phyloP scores from a whole-genome alignment of 2,113 vertebrate genomes.

The Perca fluviatilis region DNA sequence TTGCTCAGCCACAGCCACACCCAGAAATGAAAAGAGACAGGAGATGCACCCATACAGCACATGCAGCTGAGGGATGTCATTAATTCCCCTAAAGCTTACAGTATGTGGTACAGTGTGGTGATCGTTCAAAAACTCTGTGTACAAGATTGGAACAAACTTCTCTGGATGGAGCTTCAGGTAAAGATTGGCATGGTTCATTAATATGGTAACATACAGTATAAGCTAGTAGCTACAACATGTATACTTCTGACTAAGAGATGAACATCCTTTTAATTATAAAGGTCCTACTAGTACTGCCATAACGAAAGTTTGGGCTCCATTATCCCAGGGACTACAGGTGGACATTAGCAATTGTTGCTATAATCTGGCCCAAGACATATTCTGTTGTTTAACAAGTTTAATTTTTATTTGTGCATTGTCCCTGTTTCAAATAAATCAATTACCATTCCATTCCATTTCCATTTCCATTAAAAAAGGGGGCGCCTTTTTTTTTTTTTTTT shows the following conservation, averaged over 20 bases:
- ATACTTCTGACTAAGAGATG: not conserved
- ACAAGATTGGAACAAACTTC: not conserved
- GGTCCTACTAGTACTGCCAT: not conserved
- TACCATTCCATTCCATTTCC: too few relatives aligned
- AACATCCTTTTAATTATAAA: constrained; percentile 1
- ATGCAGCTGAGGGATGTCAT: not conserved
- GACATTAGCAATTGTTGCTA: too few relatives aligned
- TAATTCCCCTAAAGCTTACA: not conserved
- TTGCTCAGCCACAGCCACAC: constrained; percentile 14
- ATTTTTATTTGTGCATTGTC: too few relatives aligned
- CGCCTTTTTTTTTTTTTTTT: not conserved
- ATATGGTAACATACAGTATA: not conserved
- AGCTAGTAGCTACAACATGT: not conserved
- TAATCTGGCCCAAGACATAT: too few relatives aligned
- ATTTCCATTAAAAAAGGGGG: constrained; percentile 8
- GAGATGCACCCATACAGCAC: not conserved
- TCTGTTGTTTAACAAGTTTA: too few relatives aligned
- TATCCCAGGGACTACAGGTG: too few relatives aligned
- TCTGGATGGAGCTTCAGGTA: not conserved
- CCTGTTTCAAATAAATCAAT: too few relatives aligned
- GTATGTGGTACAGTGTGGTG: not conserved
- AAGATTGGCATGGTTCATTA: not conserved
- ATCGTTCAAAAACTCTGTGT: not conserved
- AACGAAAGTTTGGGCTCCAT: not conserved
- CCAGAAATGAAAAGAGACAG: constrained; percentile 26